These are phyloP conservation scores for Chlamydotis undulata DNA, from an alignment of 2,113 vertebrate genomes.

Conservation along the genomic window DNA sequence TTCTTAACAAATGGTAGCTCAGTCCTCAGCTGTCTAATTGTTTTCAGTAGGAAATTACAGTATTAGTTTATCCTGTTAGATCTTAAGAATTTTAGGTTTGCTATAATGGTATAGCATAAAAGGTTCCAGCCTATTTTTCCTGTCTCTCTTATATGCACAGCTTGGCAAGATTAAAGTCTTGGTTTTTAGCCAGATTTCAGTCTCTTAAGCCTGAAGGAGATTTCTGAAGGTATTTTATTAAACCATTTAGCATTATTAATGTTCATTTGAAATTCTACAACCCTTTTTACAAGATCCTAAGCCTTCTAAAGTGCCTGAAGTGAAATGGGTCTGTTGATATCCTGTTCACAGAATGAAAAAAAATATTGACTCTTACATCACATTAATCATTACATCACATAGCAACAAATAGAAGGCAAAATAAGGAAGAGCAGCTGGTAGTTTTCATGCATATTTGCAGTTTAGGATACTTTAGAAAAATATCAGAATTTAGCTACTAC, in stretches of 20 bases:
- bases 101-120: not conserved
- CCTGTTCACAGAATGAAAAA: not conserved
- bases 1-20: not conserved
- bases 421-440: not conserved
- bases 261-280: not conserved
- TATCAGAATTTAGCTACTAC: not conserved
- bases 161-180: not conserved
- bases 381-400: not conserved
- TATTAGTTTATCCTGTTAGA: not conserved
- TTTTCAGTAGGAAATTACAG: not conserved
- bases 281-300: not conserved
- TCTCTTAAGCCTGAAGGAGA: not conserved
- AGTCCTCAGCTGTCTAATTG: not conserved
- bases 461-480: not conserved
- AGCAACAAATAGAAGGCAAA: not conserved
- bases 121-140: not conserved
- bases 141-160: not conserved
- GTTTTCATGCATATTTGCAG: not conserved
- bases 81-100: not conserved
- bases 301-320: not conserved
- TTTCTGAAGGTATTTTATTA: not conserved
- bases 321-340: not conserved
- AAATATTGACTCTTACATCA: not conserved
- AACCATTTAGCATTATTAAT: not conserved
- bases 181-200: not conserved